These are phyloP conservation scores for Scaptomyza caliginosa DNA, from an alignment of 2,888 invertebrate genomes.

Conservation along the genomic window DNA sequence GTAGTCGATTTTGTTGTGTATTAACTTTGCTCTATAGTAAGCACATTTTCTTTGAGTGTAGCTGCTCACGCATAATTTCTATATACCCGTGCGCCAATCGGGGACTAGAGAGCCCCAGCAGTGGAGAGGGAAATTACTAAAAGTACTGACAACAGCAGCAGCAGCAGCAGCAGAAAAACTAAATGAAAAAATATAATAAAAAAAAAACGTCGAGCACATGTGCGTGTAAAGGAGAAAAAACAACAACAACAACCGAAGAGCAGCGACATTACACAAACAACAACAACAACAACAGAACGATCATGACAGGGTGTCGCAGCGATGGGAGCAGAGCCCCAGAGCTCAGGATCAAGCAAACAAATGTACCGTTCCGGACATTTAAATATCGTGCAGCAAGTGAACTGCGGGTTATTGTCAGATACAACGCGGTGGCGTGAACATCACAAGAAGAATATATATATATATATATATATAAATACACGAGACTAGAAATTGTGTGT, in stretches of 20 bases:
- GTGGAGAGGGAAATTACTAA: conserved; percentile 14
- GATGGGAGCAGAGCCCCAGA: conserved; percentile 48
- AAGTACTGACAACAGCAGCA: conserved; percentile 11
- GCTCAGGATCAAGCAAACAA: conserved; percentile 41
- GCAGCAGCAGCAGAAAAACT: too few species aligned
- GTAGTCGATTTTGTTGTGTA: too few species aligned
- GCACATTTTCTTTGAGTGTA: not conserved
- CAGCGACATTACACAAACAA: conserved; percentile 30
- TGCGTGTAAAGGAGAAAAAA: conserved; percentile 55
- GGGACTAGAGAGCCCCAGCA: conserved; percentile 3
- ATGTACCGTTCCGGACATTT: conserved; percentile 75
- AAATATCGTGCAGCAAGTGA: conserved; percentile 81
- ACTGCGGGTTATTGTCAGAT: conserved; percentile 81
- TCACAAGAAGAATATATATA: conserved; percentile 44
- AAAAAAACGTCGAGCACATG: conserved; percentile 54
- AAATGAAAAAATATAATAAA: not conserved
- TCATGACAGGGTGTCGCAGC: conserved; percentile 61
- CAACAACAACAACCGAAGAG: conserved; percentile 49
- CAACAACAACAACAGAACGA: conserved; percentile 31
- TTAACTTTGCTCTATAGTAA: not conserved
- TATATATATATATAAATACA: conserved; percentile 12
- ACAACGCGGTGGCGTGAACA: conserved; percentile 82
- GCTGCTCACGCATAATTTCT: conserved; percentile 53
- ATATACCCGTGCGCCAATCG: conserved; percentile 36
- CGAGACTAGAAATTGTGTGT: conserved; percentile 18